These are phyloP conservation scores for Onychostruthus taczanowskii DNA, from an alignment of 2,113 vertebrate genomes.

Conservation along the genomic window DNA sequence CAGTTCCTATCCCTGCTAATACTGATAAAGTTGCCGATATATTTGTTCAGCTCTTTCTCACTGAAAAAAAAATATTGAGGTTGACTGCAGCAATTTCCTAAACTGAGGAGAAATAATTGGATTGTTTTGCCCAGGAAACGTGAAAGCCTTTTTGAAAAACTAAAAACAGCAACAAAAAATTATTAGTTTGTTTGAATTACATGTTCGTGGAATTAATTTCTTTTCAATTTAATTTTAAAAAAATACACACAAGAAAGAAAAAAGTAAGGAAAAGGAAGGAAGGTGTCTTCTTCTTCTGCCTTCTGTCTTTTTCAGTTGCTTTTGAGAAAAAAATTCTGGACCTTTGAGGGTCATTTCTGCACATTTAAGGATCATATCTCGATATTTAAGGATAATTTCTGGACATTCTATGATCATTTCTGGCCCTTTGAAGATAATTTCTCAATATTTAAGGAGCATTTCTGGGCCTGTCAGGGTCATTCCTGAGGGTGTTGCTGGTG, in stretches of 20 bases:
- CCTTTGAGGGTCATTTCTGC: neutral
- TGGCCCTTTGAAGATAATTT: neutral
- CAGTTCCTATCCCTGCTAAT: neutral
- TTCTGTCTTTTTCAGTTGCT: neutral
- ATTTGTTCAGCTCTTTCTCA: neutral
- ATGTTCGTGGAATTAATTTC: neutral
- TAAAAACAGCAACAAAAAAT: neutral
- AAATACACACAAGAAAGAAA: neutral
- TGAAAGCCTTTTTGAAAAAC: neutral
- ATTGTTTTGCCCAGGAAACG: neutral
- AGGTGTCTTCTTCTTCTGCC: neutral
- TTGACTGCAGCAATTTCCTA: neutral
- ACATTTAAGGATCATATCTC: neutral
- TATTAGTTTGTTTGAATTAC: neutral
- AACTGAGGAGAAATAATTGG: neutral
- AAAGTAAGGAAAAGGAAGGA: neutral
- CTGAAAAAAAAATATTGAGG: neutral
- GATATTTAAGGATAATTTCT: neutral
- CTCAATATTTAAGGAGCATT: neutral
- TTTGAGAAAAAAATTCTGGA: neutral
- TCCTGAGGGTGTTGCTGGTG: neutral
- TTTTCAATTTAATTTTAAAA: neutral
- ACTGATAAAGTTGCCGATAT: neutral
- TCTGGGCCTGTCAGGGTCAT: neutral
- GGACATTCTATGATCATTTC: no score